Conservation (phyloP, 2,113 vertebrate species). For the Cololabis saira region DNA sequence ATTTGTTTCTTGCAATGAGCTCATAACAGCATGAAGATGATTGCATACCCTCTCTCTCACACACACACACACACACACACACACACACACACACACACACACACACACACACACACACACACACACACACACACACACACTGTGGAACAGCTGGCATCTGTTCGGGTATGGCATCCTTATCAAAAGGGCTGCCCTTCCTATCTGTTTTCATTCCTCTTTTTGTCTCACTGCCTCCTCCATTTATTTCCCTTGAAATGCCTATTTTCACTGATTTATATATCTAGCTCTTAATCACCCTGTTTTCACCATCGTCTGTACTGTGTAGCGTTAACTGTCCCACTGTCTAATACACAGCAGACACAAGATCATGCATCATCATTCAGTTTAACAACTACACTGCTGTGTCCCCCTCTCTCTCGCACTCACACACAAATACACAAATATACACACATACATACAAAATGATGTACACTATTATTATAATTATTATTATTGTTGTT, state of each 20-base stretch:
- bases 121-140: slow-evolving; percentile 9
- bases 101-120: too few species aligned
- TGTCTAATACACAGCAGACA: not conserved
- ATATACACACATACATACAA: not conserved
- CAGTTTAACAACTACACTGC: not conserved
- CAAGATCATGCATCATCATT: not conserved
- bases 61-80: too few species aligned
- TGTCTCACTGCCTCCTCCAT: slow-evolving; percentile 10
- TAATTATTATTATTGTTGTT: too few species aligned
- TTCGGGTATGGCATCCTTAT: slow-evolving; percentile 42
- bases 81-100: too few species aligned
- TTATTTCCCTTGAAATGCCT: slow-evolving; percentile 4
- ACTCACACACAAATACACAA: slow-evolving; percentile 12
- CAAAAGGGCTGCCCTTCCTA: slow-evolving; percentile 34
- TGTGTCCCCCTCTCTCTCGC: not conserved
- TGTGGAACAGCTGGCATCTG: slow-evolving; percentile 61
- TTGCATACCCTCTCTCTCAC: slow-evolving; percentile 29
- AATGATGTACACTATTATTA: slow-evolving; percentile 12
- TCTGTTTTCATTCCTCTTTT: slow-evolving; percentile 28
- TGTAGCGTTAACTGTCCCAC: not conserved
- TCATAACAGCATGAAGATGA: slow-evolving; percentile 58
- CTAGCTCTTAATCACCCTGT: not conserved
- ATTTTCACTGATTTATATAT: not conserved
- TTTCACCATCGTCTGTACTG: slow-evolving; percentile 2
- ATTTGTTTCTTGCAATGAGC: slow-evolving; percentile 64